Base-by-base conservation (phyloP, 2,888 invertebrate genomes). In the Apodemia hepburni region DNA sequence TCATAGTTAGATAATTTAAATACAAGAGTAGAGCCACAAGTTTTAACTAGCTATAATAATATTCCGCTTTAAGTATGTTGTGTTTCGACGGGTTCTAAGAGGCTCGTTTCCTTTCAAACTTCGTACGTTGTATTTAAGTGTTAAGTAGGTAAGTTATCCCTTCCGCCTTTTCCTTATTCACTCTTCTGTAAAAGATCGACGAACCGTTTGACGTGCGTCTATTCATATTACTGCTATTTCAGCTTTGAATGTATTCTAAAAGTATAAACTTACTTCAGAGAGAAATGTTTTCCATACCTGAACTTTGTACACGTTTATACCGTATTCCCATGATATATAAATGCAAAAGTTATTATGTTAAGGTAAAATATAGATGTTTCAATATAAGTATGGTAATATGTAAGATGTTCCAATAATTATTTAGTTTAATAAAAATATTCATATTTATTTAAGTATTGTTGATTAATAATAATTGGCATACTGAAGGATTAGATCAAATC, bases 141-240 rank as follows among this genome's bases (percentile, higher is more conserved):
- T 27, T 54, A 54, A 54, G 54, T 54, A 54, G 54, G 54, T 54
- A 54, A 54, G 54, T 54, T 54, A 54, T 54, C 54, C 54, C 27
- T 54, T 27, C 54, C 54, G 54, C 54, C 27, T 54, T 54, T 54
- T 54, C 54, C 54, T 29, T 54, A 54, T 54, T 54, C 54, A 54
- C 27, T 54, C 29, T 27, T 54, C 54, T 54, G 54, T 54, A 54
- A 54, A 54, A 54, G 54, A 27, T 29, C 54, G 54, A 27, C 54
- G 27, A 54, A 57, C 5, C 54, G 54, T 57, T 57, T 57, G 54
- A 57, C 54, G 54, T 57, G 54, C 45, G 45, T 27, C 54, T 57
- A 57, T 57, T 57, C 54, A 57, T 57, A 57, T 57, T 57, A 57
- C 54, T 57, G 6, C 15, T 57, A 27, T 57, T 27, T 57, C 22